A percentile compares a stretch with the other conserved stretches of the same genome.
phyloP scores from a whole-genome alignment of 2,888 invertebrate species.

The Formica aserva region DNA sequence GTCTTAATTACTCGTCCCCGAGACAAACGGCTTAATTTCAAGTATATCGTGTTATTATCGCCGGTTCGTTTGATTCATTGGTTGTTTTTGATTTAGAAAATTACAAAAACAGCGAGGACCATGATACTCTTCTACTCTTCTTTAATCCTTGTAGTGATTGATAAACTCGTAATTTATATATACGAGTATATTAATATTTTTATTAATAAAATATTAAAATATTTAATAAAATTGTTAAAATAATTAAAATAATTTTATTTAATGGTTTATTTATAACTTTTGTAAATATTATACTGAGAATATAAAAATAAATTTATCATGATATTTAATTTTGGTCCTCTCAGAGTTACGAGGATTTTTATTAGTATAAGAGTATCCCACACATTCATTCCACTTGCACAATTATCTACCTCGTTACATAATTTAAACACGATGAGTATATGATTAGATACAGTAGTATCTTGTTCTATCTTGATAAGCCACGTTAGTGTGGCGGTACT shows the following conservation, averaged over 20 bases:
- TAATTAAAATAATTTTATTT: not conserved
- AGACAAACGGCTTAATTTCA: constrained; percentile 49
- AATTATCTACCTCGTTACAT: constrained; percentile 32
- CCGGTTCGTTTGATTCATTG: not conserved
- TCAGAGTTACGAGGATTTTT: not conserved
- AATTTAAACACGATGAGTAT: constrained; percentile 44
- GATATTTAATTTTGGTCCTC: not conserved
- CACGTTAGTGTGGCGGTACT: constrained; percentile 29
- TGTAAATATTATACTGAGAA: not conserved
- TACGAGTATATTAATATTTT: no score
- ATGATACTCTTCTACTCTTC: not conserved
- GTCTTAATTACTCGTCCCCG: constrained; percentile 61
- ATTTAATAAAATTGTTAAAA: not conserved
- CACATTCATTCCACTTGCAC: constrained; percentile 8
- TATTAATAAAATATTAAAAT: no score
- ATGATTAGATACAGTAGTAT: constrained; percentile 45
- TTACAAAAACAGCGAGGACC: not conserved
- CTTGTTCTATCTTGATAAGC: constrained; percentile 49
- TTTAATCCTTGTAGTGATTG: not conserved
- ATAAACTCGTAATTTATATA: not conserved
- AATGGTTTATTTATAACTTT: not conserved
- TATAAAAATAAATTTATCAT: not conserved
- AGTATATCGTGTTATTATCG: constrained; percentile 20
- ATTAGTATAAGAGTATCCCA: not conserved
- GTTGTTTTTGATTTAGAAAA: not conserved